Base-by-base conservation (phyloP, 2,888 invertebrate genomes). In the Philopedon plagiatum region DNA sequence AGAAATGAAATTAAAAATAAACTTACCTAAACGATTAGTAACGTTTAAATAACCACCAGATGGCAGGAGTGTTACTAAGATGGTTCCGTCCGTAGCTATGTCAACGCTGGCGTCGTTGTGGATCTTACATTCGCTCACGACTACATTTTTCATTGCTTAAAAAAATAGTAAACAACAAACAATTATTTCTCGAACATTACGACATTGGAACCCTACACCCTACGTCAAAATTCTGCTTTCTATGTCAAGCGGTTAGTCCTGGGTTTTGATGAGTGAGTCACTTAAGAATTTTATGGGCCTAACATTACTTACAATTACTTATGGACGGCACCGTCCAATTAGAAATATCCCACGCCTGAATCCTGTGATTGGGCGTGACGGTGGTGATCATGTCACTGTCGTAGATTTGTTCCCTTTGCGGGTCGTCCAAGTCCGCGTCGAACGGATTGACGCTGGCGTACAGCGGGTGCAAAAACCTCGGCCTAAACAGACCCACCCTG, bases 71-170 rank as follows among this genome's bases (percentile, higher is more conserved):
- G 94, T 92, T 5, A 93, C 94, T 73, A 96, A 86, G 64, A 94
- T 86, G 26, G 91, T 89, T 15, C 94, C 94, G 83, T 95, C 94
- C 71, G 90, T 90, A 9, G 94, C 94, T 78, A 95, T 91, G 82
- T 94, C 94, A 76, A 94, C 92, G 82, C 94, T 94, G 26, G 94
- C 94, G 81, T 95, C 95, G 82, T 95, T 95, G 85, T 95, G 94
- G 73, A 96, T 93, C 82, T 93, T 92, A 84, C 95, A 95, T 78
- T 93, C 91, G 32, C 89, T 88, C 5, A 95, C 94, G 19, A 95
- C 92, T 37, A 95, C 87, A 81, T 95, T 95, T 80, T 91, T 90
- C 62, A 90, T 87, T 76, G 89, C 92, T 92, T 81, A 29, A 86
- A 86, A 77, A 49, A 63, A 32, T 26, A 26, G 2, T 34, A 9